phyloP scores from a whole-genome alignment of 2,113 vertebrate genomes.

The Alouatta palliata region DNA sequence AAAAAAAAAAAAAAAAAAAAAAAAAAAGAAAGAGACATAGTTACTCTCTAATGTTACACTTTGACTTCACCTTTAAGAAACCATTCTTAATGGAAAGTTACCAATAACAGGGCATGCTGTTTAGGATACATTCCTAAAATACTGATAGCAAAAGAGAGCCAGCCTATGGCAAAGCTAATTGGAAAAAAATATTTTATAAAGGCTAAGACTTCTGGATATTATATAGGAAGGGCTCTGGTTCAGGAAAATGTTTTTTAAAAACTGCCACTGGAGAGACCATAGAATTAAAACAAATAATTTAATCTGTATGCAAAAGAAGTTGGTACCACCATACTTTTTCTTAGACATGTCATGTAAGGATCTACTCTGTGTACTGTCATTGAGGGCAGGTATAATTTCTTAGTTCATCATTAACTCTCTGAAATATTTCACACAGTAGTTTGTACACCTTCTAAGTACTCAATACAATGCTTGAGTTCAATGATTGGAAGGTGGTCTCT shows the following conservation, averaged over 20 bases:
- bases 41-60: background rate
- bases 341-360: background rate
- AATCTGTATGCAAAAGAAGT: background rate
- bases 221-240: slow-evolving; percentile 11
- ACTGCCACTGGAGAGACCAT: background rate
- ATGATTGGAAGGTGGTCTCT: slow-evolving; percentile 19
- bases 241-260: background rate
- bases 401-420: slow-evolving; percentile 27
- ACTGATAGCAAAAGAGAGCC: background rate
- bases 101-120: background rate
- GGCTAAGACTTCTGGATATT: background rate
- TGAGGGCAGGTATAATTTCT: background rate
- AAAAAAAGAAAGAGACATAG: background rate
- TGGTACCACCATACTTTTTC: background rate
- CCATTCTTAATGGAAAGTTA: background rate
- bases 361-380: background rate
- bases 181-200: slow-evolving; percentile 6
- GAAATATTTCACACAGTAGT: slow-evolving; percentile 27
- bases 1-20: background rate
- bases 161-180: background rate
- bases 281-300: slow-evolving; percentile 20
- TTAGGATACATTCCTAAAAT: slow-evolving; percentile 13
- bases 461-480: slow-evolving; percentile 1
- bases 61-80: slow-evolving; percentile 22
- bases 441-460: background rate